These are phyloP conservation scores for Drusus annulatus DNA, from an alignment of 1,140 invertebrate genomes.

Conservation along the genomic window DNA sequence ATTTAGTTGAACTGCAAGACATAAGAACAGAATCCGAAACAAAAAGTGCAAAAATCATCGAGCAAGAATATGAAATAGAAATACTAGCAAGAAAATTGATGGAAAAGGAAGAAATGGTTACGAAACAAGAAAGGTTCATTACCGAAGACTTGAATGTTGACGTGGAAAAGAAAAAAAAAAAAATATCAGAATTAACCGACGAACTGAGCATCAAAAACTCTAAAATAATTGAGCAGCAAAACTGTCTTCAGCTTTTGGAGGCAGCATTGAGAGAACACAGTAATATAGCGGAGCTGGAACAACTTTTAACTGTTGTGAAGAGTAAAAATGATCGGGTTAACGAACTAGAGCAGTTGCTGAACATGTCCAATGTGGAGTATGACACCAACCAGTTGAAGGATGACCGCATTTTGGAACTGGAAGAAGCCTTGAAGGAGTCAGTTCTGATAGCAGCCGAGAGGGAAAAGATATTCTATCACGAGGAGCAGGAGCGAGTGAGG, in stretches of 20 bases:
- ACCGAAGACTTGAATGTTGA: constrained; percentile 47
- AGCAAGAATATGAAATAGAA: constrained; percentile 49
- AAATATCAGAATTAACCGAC: constrained; percentile 68
- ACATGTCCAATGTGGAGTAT: constrained; percentile 57
- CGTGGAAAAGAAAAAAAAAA: constrained; percentile 63
- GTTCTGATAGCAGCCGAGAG: constrained; percentile 76
- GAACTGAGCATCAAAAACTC: constrained; percentile 70
- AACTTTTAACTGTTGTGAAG: constrained; percentile 70
- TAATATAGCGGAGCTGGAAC: constrained; percentile 72
- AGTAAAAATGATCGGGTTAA: constrained; percentile 71
- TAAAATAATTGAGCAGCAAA: constrained; percentile 73
- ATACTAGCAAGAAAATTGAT: constrained; percentile 37
- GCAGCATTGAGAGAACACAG: constrained; percentile 71
- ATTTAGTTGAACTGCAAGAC: constrained; percentile 40
- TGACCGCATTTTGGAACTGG: constrained; percentile 82
- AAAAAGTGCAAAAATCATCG: constrained; percentile 45
- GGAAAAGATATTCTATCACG: constrained; percentile 75
- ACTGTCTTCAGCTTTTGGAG: constrained; percentile 72
- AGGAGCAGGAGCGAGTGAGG: constrained; percentile 74
- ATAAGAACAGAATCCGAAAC: constrained; percentile 45
- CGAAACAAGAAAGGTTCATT: constrained; percentile 57
- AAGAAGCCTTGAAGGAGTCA: constrained; percentile 82
- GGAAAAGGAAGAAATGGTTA: constrained; percentile 51
- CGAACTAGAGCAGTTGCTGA: constrained; percentile 70
- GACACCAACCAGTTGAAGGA: constrained; percentile 65